These are phyloP conservation scores for Holcopasites calliopsidis DNA, from an alignment of 1,140 invertebrate genomes.

Conservation along the genomic window DNA sequence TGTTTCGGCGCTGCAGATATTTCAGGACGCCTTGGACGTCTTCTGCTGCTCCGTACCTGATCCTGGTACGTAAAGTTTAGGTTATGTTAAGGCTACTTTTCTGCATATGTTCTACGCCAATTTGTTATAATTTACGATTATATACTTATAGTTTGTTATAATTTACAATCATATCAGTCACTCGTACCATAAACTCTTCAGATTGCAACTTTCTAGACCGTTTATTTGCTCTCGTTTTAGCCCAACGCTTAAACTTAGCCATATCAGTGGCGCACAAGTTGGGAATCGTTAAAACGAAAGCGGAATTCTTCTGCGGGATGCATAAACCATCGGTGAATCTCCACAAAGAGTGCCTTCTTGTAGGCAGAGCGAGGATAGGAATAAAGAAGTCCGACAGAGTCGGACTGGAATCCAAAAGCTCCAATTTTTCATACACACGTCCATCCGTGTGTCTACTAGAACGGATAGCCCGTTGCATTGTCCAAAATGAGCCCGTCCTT, in stretches of 20 bases:
- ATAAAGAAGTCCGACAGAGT: slow-evolving; percentile 56
- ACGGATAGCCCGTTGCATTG: slow-evolving; percentile 90
- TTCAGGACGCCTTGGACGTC: slow-evolving; percentile 95
- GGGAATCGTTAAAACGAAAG: slow-evolving; percentile 90
- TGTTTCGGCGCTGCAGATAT: slow-evolving; percentile 87
- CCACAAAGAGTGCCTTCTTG: slow-evolving; percentile 75
- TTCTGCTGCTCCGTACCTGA: slow-evolving; percentile 90
- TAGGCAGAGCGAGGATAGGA: slow-evolving; percentile 81
- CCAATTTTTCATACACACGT: slow-evolving; percentile 90
- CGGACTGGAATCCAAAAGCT: slow-evolving; percentile 68
- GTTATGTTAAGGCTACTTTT: too few species aligned
- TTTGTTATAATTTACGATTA: too few species aligned
- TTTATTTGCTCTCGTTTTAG: too few species aligned
- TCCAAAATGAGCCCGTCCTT: slow-evolving; percentile 93
- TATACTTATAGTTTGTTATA: too few species aligned
- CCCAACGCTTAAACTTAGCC: slow-evolving; percentile 84
- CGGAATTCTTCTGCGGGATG: slow-evolving; percentile 88
- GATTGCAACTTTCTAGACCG: too few species aligned
- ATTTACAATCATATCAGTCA: too few species aligned
- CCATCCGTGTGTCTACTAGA: slow-evolving; percentile 91
- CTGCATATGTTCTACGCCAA: too few species aligned
- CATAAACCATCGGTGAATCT: slow-evolving; percentile 89
- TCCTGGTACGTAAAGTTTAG: slow-evolving; percentile 67
- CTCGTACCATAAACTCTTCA: too few species aligned
- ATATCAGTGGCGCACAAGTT: slow-evolving; percentile 89